These are phyloP conservation scores for Tamias sibiricus DNA, from an alignment of 2,113 vertebrate genomes.

Conservation along the genomic window DNA sequence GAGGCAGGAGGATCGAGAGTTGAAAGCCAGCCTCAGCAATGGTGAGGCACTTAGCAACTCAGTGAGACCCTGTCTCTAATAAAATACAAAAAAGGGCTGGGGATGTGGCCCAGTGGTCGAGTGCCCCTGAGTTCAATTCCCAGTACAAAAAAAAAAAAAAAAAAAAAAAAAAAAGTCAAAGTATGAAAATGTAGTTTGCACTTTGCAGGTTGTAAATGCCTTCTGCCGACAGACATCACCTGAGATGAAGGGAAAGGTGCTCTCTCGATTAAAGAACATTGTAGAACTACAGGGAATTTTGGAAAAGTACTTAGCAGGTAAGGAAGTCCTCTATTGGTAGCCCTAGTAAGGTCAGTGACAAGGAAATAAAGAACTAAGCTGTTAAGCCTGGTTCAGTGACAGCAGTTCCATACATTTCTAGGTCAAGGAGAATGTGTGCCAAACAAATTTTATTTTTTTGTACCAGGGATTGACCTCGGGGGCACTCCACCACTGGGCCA, in stretches of 20 bases:
- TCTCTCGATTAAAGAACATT: constrained; percentile 95
- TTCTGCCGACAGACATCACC: constrained; percentile 93
- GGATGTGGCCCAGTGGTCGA: too few relatives aligned
- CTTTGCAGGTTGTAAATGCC: constrained; percentile 93
- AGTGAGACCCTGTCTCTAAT: too few relatives aligned
- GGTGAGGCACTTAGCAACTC: too few relatives aligned
- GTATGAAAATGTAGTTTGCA: constrained; percentile 57
- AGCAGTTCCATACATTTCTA: background rate
- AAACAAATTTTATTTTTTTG: background rate
- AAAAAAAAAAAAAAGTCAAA: too few relatives aligned
- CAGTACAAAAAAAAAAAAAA: too few relatives aligned
- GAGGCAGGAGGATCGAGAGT: too few relatives aligned
- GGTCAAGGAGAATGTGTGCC: background rate
- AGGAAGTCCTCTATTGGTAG: background rate
- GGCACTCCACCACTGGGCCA: too few relatives aligned
- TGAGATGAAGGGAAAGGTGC: constrained; percentile 96
- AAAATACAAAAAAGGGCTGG: too few relatives aligned
- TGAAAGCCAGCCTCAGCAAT: too few relatives aligned
- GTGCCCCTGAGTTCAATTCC: too few relatives aligned
- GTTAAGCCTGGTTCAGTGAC: background rate
- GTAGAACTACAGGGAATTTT: constrained; percentile 93
- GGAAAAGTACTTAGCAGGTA: constrained; percentile 93
- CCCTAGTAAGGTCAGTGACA: background rate
- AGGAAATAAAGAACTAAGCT: background rate
- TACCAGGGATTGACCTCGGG: too few relatives aligned